A percentile compares a stretch with the other conserved stretches of the same genome.
Evolutionary conservation across 2,888 invertebrate genomes (phyloP).

Genomic region (Lumbricus terrestris): DNA sequence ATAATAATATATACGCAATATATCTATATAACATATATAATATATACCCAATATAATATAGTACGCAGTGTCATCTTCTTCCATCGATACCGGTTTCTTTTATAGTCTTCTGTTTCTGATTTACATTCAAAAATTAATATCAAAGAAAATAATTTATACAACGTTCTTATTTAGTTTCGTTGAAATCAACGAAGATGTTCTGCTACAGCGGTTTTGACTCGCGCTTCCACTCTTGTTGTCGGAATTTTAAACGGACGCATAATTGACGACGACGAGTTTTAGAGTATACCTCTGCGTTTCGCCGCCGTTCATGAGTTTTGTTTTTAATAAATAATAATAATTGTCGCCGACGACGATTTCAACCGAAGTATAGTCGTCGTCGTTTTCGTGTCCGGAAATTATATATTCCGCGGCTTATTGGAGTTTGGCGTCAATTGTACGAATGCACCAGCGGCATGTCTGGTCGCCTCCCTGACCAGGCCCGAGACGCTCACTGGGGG

Average conservation of each 20-base stretch:
- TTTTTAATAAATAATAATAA: neutral
- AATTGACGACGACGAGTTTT: neutral
- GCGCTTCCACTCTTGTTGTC: neutral
- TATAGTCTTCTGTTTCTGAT: neutral
- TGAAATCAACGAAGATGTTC: neutral
- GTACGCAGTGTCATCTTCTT: no score
- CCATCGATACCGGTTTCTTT: accelerated
- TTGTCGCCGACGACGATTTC: no score
- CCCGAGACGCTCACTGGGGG: conserved; percentile 3
- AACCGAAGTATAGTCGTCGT: neutral
- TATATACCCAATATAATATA: no score
- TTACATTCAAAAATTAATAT: neutral
- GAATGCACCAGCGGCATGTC: neutral
- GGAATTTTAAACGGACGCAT: neutral
- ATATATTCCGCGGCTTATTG: neutral
- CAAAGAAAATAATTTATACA: neutral
- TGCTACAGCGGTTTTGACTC: neutral
- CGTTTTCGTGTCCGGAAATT: conserved; percentile 3
- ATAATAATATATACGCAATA: no score
- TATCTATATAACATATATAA: no score
- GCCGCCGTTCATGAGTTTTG: neutral
- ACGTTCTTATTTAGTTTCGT: neutral
- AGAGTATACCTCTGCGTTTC: neutral
- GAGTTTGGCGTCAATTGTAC: neutral
- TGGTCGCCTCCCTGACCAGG: neutral